Percentiles rank a stretch among this genome's conserved stretches.
phyloP scores from a whole-genome alignment of 2,797 vertebrate species.

The Epinephelus coioides region DNA sequence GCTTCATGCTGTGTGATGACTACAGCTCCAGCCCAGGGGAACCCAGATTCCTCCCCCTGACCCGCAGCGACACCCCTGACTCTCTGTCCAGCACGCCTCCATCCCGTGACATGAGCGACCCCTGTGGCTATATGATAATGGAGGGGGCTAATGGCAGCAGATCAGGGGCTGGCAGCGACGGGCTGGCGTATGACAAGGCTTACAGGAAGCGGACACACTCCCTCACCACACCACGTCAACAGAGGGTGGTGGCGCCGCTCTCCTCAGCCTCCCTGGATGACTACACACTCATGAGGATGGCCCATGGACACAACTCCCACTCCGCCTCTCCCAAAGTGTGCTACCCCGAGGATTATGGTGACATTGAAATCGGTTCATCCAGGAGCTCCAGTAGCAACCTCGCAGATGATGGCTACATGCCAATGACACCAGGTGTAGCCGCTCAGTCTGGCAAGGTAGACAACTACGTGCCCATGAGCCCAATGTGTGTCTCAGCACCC shows the following conservation, averaged over 20 bases:
- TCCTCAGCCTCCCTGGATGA: slow-evolving; percentile 96
- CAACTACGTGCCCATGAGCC: slow-evolving; percentile 95
- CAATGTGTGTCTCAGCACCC: slow-evolving; percentile 94
- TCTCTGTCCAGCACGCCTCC: slow-evolving; percentile 93
- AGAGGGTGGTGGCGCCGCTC: slow-evolving; percentile 89
- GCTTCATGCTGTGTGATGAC: slow-evolving; percentile 95
- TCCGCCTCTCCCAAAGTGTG: slow-evolving; percentile 90
- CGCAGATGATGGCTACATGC: slow-evolving; percentile 93
- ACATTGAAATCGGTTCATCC: slow-evolving; percentile 90
- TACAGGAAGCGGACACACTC: slow-evolving; percentile 95
- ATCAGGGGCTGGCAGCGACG: slow-evolving; percentile 30
- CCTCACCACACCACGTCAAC: slow-evolving; percentile 92
- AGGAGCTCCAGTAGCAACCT: slow-evolving; percentile 85
- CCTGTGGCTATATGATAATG: slow-evolving; percentile 94
- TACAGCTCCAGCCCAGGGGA: slow-evolving; percentile 92
- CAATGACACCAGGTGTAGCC: slow-evolving; percentile 92
- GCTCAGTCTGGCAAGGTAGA: slow-evolving; percentile 76
- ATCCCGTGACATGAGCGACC: slow-evolving; percentile 86
- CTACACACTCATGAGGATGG: slow-evolving; percentile 93
- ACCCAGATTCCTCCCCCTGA: slow-evolving; percentile 84
- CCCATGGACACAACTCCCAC: slow-evolving; percentile 88
- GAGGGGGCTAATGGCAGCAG: slow-evolving; percentile 82
- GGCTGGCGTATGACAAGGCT: slow-evolving; percentile 78
- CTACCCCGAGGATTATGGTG: slow-evolving; percentile 95
- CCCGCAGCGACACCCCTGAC: slow-evolving; percentile 92